phyloP scores from a whole-genome alignment of 1,140 invertebrate genomes.

The Chlorops oryzae region DNA sequence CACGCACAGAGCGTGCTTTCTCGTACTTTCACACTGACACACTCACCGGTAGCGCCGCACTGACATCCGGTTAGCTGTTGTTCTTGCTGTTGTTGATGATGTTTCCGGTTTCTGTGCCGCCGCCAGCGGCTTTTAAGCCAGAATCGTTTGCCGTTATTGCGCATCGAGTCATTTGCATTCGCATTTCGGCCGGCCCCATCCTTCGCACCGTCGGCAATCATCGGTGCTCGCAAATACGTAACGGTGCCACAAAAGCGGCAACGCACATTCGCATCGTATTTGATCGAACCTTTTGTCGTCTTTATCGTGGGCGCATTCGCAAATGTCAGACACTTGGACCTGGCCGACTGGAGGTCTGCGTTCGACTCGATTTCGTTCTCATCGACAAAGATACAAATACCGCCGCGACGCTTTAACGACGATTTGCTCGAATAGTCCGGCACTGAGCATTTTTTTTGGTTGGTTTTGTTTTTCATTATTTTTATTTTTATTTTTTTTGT shows the following conservation, averaged over 20 bases:
- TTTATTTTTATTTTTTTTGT: neutral
- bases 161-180: slow-evolving; percentile 7
- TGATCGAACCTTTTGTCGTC: no score
- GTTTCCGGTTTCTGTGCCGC: slow-evolving; percentile 12
- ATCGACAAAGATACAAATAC: slow-evolving; percentile 47
- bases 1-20: no score
- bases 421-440: slow-evolving; percentile 41
- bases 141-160: slow-evolving; percentile 25
- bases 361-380: slow-evolving; percentile 37
- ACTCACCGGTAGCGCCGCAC: slow-evolving; percentile 46
- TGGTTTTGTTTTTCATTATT: neutral
- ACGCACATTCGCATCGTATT: no score
- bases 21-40: no score
- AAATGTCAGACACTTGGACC: slow-evolving; percentile 32
- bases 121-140: slow-evolving; percentile 30
- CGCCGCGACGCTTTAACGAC: slow-evolving; percentile 44
- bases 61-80: slow-evolving; percentile 41
- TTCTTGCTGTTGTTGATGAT: slow-evolving; percentile 1
- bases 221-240: no score
- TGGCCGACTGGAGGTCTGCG: slow-evolving; percentile 13
- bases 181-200: slow-evolving; percentile 23
- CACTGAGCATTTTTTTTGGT: no score
- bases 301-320: slow-evolving; percentile 21
- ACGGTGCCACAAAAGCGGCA: no score
- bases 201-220: no score